Conservation (phyloP, 2,113 vertebrate genomes). For the Crotophaga sulcirostris region DNA sequence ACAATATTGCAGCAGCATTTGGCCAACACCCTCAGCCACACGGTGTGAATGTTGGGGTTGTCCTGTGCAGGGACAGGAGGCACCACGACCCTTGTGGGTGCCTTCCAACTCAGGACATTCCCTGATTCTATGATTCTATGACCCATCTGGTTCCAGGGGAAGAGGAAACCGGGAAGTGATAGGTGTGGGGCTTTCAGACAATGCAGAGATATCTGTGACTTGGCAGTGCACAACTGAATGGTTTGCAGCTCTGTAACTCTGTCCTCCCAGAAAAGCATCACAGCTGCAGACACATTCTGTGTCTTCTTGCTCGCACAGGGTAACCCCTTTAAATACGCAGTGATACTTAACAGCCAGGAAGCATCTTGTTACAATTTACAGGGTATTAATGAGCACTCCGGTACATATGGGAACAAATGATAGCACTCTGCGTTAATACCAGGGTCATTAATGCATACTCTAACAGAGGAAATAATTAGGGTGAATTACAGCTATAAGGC, state of each 20-base stretch:
- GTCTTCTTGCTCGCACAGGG: neutral
- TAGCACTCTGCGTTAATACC: neutral
- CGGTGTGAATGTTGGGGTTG: too few species aligned
- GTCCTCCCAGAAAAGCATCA: neutral
- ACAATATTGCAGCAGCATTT: too few species aligned
- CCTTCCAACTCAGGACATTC: too few species aligned
- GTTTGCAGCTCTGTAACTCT: neutral
- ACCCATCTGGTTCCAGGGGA: neutral
- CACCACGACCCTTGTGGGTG: too few species aligned
- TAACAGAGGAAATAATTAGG: slow-evolving; percentile 30
- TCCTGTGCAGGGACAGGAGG: too few species aligned
- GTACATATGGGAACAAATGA: slow-evolving; percentile 41
- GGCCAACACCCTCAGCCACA: too few species aligned
- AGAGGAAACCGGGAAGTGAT: slow-evolving; percentile 14
- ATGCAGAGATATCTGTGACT: neutral
- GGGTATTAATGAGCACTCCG: slow-evolving; percentile 37
- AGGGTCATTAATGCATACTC: slow-evolving; percentile 31
- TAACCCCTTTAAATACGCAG: neutral
- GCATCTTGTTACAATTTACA: neutral
- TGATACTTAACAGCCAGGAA: neutral
- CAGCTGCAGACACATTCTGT: neutral
- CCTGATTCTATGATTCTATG: too few species aligned
- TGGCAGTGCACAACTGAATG: fast-evolving
- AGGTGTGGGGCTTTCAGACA: neutral
- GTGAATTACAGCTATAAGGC: neutral